Evolutionary conservation across 2,888 invertebrate genomes (phyloP).

Genomic region (Erynnis tages): DNA sequence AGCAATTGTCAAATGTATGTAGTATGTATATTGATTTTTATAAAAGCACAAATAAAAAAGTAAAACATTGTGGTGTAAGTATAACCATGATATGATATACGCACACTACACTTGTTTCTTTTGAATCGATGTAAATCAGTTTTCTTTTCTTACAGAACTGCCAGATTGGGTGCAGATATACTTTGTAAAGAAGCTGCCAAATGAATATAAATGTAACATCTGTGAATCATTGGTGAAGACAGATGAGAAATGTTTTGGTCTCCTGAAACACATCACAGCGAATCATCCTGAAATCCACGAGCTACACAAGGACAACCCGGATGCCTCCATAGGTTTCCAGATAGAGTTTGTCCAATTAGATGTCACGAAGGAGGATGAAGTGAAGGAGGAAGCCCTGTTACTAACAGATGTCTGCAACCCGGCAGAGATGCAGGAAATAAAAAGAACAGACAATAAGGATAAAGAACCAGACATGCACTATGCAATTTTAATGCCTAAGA

Average conservation of each 20-base stretch:
- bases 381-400: slow-evolving; percentile 44
- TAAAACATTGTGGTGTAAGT: too few relatives aligned
- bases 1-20: too few relatives aligned
- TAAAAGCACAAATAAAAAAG: too few relatives aligned
- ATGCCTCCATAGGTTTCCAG: slow-evolving; percentile 62
- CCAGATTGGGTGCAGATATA: slow-evolving; percentile 70
- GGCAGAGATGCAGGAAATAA: slow-evolving; percentile 35
- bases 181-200: slow-evolving; percentile 45
- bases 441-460: slow-evolving; percentile 24
- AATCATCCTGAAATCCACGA: slow-evolving; percentile 61
- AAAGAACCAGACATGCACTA: slow-evolving; percentile 29
- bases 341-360: slow-evolving; percentile 68
- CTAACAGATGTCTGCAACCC: slow-evolving; percentile 58
- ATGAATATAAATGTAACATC: slow-evolving; percentile 57
- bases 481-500: too few relatives aligned
- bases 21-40: too few relatives aligned
- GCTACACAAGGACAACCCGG: slow-evolving; percentile 63
- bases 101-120: too few relatives aligned
- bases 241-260: slow-evolving; percentile 47
- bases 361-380: slow-evolving; percentile 54
- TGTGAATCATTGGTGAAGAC: slow-evolving; percentile 50
- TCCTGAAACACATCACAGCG: slow-evolving; percentile 53
- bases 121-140: too few relatives aligned
- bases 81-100: too few relatives aligned
- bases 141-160: slow-evolving; percentile 40